Evolutionary conservation across 2,113 vertebrate species (phyloP).

Genomic region (Madoqua kirkii): DNA sequence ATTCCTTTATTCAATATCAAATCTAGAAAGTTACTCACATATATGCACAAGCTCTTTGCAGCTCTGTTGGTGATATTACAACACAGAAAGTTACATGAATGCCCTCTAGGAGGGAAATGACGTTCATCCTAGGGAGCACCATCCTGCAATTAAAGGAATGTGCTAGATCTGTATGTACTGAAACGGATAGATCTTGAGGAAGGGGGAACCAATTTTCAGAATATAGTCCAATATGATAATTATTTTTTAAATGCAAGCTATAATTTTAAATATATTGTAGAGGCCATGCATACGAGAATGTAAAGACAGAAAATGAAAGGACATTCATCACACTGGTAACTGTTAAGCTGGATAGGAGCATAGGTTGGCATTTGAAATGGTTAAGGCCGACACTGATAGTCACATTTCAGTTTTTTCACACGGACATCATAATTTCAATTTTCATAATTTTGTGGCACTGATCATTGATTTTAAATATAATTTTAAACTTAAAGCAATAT

Average conservation of each 20-base stretch:
- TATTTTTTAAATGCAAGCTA: background rate
- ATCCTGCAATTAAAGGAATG: background rate
- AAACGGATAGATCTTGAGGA: background rate
- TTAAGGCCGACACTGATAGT: background rate
- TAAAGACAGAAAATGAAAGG: background rate
- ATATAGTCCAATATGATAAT: background rate
- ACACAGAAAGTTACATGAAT: background rate
- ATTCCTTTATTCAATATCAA: background rate
- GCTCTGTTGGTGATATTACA: background rate
- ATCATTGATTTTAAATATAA: background rate
- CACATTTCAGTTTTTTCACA: background rate
- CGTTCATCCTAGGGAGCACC: background rate
- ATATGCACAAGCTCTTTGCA: background rate
- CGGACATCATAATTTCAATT: background rate
- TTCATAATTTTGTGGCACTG: background rate
- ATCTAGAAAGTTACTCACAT: background rate
- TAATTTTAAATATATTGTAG: background rate
- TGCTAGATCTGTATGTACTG: background rate
- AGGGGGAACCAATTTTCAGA: background rate
- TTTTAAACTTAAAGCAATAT: background rate
- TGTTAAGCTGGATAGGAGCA: background rate
- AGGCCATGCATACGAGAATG: accelerated
- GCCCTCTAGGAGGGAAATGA: background rate
- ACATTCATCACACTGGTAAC: background rate
- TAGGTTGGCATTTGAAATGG: background rate